phyloP scores from a whole-genome alignment of 2,113 vertebrate species.

The Mystacornis crossleyi region DNA sequence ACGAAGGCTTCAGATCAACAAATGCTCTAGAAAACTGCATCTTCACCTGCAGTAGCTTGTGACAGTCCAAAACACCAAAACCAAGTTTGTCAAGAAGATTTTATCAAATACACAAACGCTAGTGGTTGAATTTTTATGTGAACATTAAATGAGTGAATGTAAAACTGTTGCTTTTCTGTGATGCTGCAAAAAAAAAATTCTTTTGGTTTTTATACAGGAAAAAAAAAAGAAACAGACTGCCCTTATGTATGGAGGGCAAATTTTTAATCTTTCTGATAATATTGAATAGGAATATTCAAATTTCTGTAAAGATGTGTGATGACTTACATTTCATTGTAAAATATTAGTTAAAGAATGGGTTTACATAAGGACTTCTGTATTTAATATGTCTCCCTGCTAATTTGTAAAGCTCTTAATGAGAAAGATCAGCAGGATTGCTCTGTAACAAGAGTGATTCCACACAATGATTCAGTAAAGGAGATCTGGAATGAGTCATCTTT shows the following conservation, averaged over 20 bases:
- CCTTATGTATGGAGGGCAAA: conserved; percentile 73
- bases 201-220: conserved; percentile 80
- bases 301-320: conserved; percentile 89
- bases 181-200: conserved; percentile 68
- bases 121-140: conserved; percentile 72
- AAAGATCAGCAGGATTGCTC: conserved; percentile 20
- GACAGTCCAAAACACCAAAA: neutral
- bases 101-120: conserved; percentile 64
- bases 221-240: conserved; percentile 59
- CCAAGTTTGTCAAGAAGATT: conserved; percentile 63
- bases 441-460: conserved; percentile 25
- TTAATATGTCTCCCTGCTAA: conserved; percentile 82
- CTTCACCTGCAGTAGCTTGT: conserved; percentile 22
- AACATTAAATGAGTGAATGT: conserved; percentile 75
- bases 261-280: conserved; percentile 79
- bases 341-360: conserved; percentile 87
- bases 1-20: conserved; percentile 25
- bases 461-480: conserved; percentile 40
- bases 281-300: conserved; percentile 86
- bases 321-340: conserved; percentile 89
- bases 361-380: conserved; percentile 79
- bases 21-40: conserved; percentile 17
- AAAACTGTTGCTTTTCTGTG: conserved; percentile 78
- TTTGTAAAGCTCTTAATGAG: conserved; percentile 65
- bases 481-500: conserved; percentile 48